Conservation (phyloP, 37 sponge, comb jelly and placozoan genomes). For the Petrosia ficiformis region DNA sequence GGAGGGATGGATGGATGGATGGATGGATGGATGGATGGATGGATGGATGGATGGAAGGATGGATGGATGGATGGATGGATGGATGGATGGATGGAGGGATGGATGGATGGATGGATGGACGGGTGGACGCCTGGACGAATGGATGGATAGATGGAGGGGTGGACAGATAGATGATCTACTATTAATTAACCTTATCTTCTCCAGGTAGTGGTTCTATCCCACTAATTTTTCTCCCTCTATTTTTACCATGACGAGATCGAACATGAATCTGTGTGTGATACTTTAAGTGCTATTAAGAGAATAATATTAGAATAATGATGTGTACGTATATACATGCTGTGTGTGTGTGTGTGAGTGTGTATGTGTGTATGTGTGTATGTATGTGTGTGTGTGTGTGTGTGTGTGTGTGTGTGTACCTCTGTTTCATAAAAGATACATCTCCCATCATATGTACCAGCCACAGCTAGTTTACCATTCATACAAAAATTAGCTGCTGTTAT, state of each 20-base stretch:
- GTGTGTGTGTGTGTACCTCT: slow-evolving; percentile 50
- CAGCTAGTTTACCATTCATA: slow-evolving; percentile 87
- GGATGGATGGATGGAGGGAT: no score
- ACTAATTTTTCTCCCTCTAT: slow-evolving; percentile 90
- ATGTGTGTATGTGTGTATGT: neutral
- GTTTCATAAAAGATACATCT: slow-evolving; percentile 94
- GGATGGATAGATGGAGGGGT: no score
- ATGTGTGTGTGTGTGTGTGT: no score
- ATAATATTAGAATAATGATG: neutral
- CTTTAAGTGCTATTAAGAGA: slow-evolving; percentile 78
- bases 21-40: no score
- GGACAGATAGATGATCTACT: no score
- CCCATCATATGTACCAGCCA: slow-evolving; percentile 95
- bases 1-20: no score
- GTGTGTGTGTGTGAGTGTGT: neutral
- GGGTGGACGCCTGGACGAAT: no score
- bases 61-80: no score
- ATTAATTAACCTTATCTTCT: slow-evolving; percentile 84
- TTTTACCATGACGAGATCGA: slow-evolving; percentile 85
- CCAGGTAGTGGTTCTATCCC: slow-evolving; percentile 91
- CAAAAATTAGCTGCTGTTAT: slow-evolving; percentile 97
- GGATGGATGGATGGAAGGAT: no score
- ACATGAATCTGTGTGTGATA: slow-evolving; percentile 98
- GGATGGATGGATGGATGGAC: no score
- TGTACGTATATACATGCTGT: neutral